A percentile compares a stretch with the other conserved stretches of the same genome.
Evolutionary conservation across 1,140 invertebrate genomes (phyloP).

Genomic region (Drosophila varians): DNA sequence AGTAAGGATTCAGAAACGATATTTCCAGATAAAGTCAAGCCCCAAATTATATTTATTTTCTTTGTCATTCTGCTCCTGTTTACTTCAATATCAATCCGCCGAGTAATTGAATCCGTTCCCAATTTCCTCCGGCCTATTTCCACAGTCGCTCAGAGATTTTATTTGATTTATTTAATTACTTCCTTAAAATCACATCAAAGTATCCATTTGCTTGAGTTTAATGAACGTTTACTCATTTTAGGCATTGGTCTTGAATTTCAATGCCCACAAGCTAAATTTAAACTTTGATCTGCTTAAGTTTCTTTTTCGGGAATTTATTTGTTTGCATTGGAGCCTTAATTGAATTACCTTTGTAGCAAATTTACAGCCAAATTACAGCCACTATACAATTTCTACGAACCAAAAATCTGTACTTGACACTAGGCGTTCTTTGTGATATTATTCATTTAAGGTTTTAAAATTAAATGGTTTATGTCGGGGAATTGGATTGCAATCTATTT

Average conservation of each 20-base stretch:
- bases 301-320: not conserved
- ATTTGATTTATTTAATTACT: conserved; percentile 13
- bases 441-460: conserved; percentile 1
- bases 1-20: not conserved
- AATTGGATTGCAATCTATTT: conserved; percentile 6
- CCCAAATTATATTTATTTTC: not conserved
- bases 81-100: not conserved
- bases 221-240: not conserved
- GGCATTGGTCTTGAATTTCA: not conserved
- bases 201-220: conserved; percentile 11
- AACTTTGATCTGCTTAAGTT: conserved; percentile 1
- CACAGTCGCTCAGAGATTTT: not conserved
- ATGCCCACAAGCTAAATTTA: not conserved
- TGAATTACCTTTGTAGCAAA: not conserved
- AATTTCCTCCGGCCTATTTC: not conserved
- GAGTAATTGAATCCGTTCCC: not conserved
- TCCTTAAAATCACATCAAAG: not conserved
- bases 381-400: not conserved
- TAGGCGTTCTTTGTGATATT: not conserved
- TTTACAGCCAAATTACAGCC: not conserved
- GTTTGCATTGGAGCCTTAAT: not conserved
- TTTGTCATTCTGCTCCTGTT: not conserved
- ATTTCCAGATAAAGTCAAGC: not conserved
- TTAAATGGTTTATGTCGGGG: conserved; percentile 3
- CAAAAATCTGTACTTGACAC: conserved; percentile 12